Evolutionary conservation across 2,888 invertebrate species (phyloP), one percentile per base, ranked within the genome.

Genomic region (Trachelus tabidus): DNA sequence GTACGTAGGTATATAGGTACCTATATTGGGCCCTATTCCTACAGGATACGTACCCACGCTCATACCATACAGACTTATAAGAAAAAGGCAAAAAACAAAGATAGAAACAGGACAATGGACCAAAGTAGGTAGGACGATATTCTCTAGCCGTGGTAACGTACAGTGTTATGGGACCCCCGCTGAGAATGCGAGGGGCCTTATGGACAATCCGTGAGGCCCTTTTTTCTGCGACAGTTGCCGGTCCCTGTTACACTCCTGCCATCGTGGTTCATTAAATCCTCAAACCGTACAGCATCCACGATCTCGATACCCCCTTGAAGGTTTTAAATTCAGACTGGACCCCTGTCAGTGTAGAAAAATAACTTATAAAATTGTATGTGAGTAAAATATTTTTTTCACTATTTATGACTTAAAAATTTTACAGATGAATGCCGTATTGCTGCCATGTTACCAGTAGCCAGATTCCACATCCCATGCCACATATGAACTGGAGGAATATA

Each of bases 161-260:
- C 77, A 81, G 79, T 73, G 79, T 77, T 23, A 56, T 33, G 31
- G 31, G 71, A 15, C 71, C 71, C 71, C 71, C 71, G 71, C 71
- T 71, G 71, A 71, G 71, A 71, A 34, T 71, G 71, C n/a, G 69
- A 75, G 37, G 69, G 69, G 77, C 68, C 79, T 77, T 78, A 71
- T 34, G 73, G 73, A 68, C 87, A 81, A 80, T 81, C 85, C 82
- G 80, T 86, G 88, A 86, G 87, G 87, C 86, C 86, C 85, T 80
- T 85, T 87, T 85, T 87, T 87, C 83, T 76, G 79, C 78, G 73
- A 81, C 81, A 79, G 78, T 79, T 77, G 77, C 76, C 76, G 80
- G 73, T 73, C 76, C 74, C 33, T 34, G 71, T 71, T 71, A 71
- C 33, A 71, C 33, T 71, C 71, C 71, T 34, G 12, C 71, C 71